Conservation (phyloP, 2,113 vertebrate genomes). For the Bubo bubo region DNA sequence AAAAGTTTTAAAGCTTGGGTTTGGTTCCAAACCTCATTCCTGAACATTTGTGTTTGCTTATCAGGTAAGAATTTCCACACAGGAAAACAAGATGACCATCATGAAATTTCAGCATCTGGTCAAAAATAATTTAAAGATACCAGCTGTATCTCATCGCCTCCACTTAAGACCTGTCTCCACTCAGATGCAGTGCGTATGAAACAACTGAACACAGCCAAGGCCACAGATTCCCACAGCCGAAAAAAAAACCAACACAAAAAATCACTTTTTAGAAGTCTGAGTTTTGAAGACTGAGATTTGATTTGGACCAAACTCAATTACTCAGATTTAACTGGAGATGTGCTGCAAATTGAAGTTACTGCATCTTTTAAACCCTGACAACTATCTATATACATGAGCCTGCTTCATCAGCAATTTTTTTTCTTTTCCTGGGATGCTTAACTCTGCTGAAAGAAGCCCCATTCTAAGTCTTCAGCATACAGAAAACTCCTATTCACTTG, state of each 20-base stretch:
- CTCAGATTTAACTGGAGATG: neutral
- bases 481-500: neutral
- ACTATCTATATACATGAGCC: neutral
- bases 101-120: neutral
- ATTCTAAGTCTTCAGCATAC: neutral
- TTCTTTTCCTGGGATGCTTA: neutral
- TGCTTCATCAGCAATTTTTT: slow-evolving; percentile 9
- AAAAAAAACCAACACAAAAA: neutral
- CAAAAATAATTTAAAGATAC: neutral
- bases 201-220: neutral
- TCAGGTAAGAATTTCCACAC: neutral
- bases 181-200: neutral
- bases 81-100: neutral
- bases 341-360: neutral
- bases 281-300: neutral
- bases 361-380: neutral
- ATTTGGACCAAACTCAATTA: neutral
- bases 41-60: neutral
- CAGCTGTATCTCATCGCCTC: neutral
- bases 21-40: neutral
- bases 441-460: neutral
- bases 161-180: neutral
- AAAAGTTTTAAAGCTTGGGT: neutral
- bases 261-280: neutral
- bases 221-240: neutral